Evolutionary conservation across 2,113 vertebrate species (phyloP), one percentile per base, ranked within the genome.

Genomic region (Centropus bengalensis): DNA sequence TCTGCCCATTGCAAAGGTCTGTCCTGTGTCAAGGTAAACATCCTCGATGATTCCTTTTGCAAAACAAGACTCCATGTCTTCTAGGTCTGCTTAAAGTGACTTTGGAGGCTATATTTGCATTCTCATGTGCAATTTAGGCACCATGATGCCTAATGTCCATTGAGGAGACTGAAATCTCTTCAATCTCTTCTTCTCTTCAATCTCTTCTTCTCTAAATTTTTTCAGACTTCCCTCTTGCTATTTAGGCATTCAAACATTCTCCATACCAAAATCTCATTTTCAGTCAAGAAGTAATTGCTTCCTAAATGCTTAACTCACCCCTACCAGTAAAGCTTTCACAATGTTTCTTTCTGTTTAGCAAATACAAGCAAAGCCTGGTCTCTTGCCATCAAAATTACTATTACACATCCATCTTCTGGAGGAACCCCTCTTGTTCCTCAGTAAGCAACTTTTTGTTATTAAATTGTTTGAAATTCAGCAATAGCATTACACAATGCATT

Each of bases 391-490:
- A 20, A n/a, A 91, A 63, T 90, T 75, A 11, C 60, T 33, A 30
- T 38, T 54, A 64, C 22, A 58, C 8, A 86, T 78, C 80, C 14
- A 7, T 78, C 58, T 92, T 56, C 40, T 60, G 54, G 11, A 92
- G 30, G n/a, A 91, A 64, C 19, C 14, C 27, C 27, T 40, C 47
- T 40, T 87, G 56, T 68, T 73, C 27, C 69, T 73, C 71, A 69
- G 47, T 49, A 84, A 93, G 83, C 81, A 87, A 87, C 44, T 87
- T 92, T 70, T 76, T 86, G 33, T 73, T 89, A 85, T 66, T 84
- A 64, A 82, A 91, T 82, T 63, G 44, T 68, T 73, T 73, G 74
- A 93, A 93, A 93, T 93, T 76, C 80, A 93, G 83, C 66, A 84
- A 66, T n/a, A 89, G 27, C 40, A 45, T 30, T 82, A 63, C 19